Percentiles rank a stretch among this genome's conserved stretches.
These are phyloP conservation scores for Alosa alosa DNA, from an alignment of 2,113 vertebrate species.

Conservation along the genomic window DNA sequence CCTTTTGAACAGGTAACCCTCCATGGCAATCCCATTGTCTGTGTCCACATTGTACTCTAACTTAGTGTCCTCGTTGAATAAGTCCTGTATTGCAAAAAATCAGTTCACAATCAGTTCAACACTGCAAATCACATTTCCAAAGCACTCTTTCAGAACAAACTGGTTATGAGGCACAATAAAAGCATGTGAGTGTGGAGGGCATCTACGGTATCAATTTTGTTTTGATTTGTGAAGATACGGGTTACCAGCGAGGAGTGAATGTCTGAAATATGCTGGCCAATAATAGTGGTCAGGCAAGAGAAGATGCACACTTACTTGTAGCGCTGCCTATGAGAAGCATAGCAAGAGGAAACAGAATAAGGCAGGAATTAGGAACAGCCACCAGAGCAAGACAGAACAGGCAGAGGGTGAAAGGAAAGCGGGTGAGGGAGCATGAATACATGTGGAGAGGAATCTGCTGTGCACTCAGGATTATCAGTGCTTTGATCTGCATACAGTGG, in stretches of 20 bases:
- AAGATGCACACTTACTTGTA: constrained; percentile 78
- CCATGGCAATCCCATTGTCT: constrained; percentile 94
- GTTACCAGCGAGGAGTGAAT: background rate
- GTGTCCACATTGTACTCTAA: constrained; percentile 94
- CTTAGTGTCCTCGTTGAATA: constrained; percentile 91
- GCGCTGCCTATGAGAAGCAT: constrained; percentile 75
- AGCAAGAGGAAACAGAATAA: constrained; percentile 28
- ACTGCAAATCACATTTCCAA: background rate
- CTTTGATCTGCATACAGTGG: background rate
- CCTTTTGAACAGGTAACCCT: constrained; percentile 97
- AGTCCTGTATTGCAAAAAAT: constrained; percentile 76
- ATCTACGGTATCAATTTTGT: background rate
- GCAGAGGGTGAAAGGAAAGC: constrained; percentile 42
- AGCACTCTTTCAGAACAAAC: background rate
- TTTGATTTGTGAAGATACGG: background rate
- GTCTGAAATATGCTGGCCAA: background rate
- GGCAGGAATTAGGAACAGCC: background rate
- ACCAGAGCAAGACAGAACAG: constrained; percentile 3
- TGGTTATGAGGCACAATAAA: background rate
- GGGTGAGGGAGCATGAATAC: background rate
- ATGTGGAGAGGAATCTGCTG: background rate
- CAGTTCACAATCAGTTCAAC: constrained; percentile 14
- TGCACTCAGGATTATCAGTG: background rate
- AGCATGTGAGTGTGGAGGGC: background rate
- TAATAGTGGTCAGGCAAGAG: background rate